Percentiles rank a stretch among this genome's conserved stretches.
Evolutionary conservation across 1,140 invertebrate species (phyloP).

Genomic region (Sarcophaga bullata): DNA sequence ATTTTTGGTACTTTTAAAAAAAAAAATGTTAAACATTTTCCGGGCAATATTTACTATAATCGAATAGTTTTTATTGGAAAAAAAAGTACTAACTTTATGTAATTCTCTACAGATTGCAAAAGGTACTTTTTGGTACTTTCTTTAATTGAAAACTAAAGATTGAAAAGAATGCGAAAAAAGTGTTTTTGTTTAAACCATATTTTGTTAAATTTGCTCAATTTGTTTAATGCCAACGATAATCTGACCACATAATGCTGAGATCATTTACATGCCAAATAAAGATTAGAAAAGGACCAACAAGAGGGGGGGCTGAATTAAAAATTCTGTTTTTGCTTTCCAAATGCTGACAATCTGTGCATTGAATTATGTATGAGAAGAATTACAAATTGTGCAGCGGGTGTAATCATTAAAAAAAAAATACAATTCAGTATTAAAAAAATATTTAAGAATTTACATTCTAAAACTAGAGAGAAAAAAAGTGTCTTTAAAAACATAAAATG

Average conservation of each 20-base stretch:
- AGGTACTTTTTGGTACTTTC: too few relatives aligned
- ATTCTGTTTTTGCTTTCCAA: not conserved
- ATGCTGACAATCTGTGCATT: not conserved
- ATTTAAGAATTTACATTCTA: not conserved
- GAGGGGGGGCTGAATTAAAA: not conserved
- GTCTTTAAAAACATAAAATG: not conserved
- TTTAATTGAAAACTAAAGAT: too few relatives aligned
- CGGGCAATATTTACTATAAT: too few relatives aligned
- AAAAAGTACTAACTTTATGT: too few relatives aligned
- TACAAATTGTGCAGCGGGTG: not conserved
- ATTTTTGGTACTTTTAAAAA: too few relatives aligned
- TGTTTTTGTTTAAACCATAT: too few relatives aligned
- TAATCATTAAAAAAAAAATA: not conserved
- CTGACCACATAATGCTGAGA: not conserved
- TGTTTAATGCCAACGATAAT: not conserved
- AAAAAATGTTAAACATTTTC: too few relatives aligned
- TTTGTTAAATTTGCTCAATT: too few relatives aligned
- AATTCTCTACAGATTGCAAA: too few relatives aligned
- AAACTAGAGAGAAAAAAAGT: not conserved
- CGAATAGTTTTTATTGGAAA: too few relatives aligned
- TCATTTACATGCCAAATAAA: not conserved
- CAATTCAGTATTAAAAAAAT: not conserved
- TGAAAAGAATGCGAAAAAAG: too few relatives aligned
- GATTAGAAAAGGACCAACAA: not conserved
- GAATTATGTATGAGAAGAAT: not conserved